Base-by-base conservation (phyloP, 2,888 invertebrate genomes). In the Anoncus sp. region DNA sequence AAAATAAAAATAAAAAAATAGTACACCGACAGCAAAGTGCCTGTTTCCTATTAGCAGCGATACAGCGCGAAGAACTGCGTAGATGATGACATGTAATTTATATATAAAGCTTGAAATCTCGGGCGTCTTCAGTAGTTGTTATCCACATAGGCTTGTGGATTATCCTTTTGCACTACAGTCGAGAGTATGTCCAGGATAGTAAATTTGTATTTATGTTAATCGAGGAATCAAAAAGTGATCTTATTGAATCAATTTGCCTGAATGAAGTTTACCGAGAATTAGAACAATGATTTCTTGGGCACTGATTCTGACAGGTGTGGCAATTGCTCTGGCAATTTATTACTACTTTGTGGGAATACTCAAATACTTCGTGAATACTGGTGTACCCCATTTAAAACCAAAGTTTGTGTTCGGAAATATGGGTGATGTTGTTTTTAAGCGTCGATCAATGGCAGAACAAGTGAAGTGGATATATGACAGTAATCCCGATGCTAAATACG, bases 341-440 rank as follows among this genome's bases (percentile, higher is more conserved):
- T 43, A 65, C 70, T 76, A 70, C 14, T 7, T 80, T 20, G 40
- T 81, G 59, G 45, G 43, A 7, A 20, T 59, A 40, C 53, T 73
- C 27, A 67, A 31, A 59, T 70, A 57, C 35, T 79, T 81, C 45
- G 70, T 63, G 7, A 57, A 47, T 5, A 14, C 40, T 9, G 81
- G 79, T 0, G 70, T 87, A 5, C 80, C 82, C 0, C 75, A 84
- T 38, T 24, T 82, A 1, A 67, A 77, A 24, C 82, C 85, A 1
- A 55, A 24, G 22, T 79, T 85, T 1, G 16, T 86, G 0, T 31
- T 87, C 0, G 87, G 87, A 1, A 86, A 86, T 40, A 79, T 86
- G 79, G 82, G 51, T 0, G 60, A 79, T 1, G n/a, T 63, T 0
- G 0, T 87, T 0, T 18, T 86, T 0, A 77, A 81, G 5, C 51